Evolutionary conservation across 2,113 vertebrate species (phyloP), one percentile per base, ranked within the genome.

Genomic region (Triplophysa tibetana): DNA sequence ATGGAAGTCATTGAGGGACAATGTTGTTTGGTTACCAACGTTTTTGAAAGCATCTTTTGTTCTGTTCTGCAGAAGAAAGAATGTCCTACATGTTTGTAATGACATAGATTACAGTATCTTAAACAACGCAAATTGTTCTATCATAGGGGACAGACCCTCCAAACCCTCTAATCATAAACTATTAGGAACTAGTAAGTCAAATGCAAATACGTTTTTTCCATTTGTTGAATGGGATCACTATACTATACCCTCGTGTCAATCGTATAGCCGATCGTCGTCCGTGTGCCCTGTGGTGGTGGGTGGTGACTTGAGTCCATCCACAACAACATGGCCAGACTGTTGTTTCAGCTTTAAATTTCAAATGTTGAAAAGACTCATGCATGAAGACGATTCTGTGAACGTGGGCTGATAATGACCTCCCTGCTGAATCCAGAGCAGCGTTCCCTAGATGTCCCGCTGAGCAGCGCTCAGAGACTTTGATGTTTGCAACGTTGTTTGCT

Each of bases 351-450:
- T 82, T 81, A 78, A 83, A 82, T 87, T 89, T 84, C 83, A 86
- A 83, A 85, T 75, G 82, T 83, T 90, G 86, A 89, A 82, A 84
- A 82, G 87, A 78, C 81, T 75, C 61, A 70, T 79, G 81, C 79
- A 80, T 84, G 79, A 84, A 81, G 82, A 82, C 70, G 1, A 67
- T 75, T 78, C 78, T 52, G 77, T 90, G 87, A 90, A 89, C 85
- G 87, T 83, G 85, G 88, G 87, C 90, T 75, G 82, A 78, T 91
- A 91, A 92, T 88, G 91, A 92, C 92, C 91, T 92, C 92, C 91
- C 91, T 85, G 85, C 90, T 87, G 91, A 92, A 85, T 88, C 83
- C 77, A 83, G 81, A 86, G 75, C 86, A 82, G 84, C 65, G 68
- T 78, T 83, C 77, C 52, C 63, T 17, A 80, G 69, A 58, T 63